Percentiles rank a stretch among this genome's conserved stretches.
These are phyloP conservation scores for Tetragnatha versicolor DNA, from an alignment of 1,140 invertebrate genomes.

Conservation along the genomic window DNA sequence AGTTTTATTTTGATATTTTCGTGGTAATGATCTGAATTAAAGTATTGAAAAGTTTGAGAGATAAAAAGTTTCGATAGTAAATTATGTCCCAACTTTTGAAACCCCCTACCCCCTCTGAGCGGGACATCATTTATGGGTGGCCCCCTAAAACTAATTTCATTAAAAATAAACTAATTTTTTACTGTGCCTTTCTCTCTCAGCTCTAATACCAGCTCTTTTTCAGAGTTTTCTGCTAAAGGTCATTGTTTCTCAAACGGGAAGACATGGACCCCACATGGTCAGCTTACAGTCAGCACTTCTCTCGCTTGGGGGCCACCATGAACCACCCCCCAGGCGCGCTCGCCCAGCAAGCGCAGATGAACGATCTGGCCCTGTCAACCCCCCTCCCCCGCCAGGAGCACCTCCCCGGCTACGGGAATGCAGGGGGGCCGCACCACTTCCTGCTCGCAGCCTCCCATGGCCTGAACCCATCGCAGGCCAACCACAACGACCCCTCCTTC, in stretches of 20 bases:
- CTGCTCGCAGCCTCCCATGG: constrained; percentile 52
- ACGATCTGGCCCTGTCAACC: constrained; percentile 53
- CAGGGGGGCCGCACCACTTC: constrained; percentile 51
- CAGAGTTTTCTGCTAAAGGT: not conserved
- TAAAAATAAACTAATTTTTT: no score
- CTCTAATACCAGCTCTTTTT: no score
- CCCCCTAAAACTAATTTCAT: no score
- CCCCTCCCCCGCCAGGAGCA: constrained; percentile 54
- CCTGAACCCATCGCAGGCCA: constrained; percentile 52
- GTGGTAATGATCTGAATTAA: no score
- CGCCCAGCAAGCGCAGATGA: constrained; percentile 43
- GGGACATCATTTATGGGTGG: no score
- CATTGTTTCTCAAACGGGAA: constrained; percentile 21
- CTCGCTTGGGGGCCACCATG: constrained; percentile 50
- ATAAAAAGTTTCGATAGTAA: no score
- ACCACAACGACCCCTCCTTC: constrained; percentile 53
- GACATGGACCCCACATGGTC: constrained; percentile 57
- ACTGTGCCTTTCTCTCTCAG: no score
- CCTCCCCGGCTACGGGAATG: constrained; percentile 52
- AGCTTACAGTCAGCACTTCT: constrained; percentile 58
- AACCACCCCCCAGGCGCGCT: constrained; percentile 51
- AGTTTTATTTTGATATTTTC: no score
- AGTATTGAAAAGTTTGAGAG: no score
- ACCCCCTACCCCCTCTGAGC: no score
- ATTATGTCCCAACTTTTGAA: no score